Evolutionary conservation across 2,797 vertebrate genomes (phyloP).

Genomic region (Enteromius treurensis): DNA sequence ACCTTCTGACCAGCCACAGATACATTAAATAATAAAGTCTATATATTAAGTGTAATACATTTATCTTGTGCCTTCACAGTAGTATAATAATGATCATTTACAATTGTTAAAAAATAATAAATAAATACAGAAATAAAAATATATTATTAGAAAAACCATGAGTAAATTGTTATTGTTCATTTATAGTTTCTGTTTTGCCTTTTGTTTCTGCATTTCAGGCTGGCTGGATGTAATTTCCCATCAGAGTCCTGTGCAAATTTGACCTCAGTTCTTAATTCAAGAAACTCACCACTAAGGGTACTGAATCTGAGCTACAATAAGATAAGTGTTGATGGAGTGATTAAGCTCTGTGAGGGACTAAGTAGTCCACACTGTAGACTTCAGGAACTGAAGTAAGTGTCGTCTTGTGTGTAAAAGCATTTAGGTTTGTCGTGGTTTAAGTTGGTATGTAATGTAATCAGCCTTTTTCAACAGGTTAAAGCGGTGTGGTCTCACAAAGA

Average conservation of each 20-base stretch:
- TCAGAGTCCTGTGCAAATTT: background rate
- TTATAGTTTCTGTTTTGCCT: background rate
- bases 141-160: too few relatives aligned
- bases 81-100: background rate
- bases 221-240: slow-evolving; percentile 13
- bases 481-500: slow-evolving; percentile 15
- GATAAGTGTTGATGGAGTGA: background rate
- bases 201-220: slow-evolving; percentile 11
- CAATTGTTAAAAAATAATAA: too few relatives aligned
- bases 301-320: slow-evolving; percentile 41
- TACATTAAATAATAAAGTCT: background rate
- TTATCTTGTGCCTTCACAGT: background rate
- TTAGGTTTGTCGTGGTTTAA: background rate
- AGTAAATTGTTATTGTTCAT: background rate
- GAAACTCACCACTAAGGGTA: slow-evolving; percentile 34
- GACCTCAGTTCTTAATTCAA: background rate
- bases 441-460: background rate
- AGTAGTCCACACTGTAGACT: slow-evolving; percentile 38
- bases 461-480: slow-evolving; percentile 25
- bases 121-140: too few relatives aligned
- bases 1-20: background rate
- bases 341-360: slow-evolving; percentile 12
- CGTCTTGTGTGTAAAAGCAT: background rate
- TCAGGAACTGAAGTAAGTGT: slow-evolving; percentile 41
- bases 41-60: background rate